Percentiles rank a stretch among this genome's conserved stretches.
These are phyloP conservation scores for Platycheirus rosarum DNA, from an alignment of 2,888 invertebrate species.

Conservation along the genomic window DNA sequence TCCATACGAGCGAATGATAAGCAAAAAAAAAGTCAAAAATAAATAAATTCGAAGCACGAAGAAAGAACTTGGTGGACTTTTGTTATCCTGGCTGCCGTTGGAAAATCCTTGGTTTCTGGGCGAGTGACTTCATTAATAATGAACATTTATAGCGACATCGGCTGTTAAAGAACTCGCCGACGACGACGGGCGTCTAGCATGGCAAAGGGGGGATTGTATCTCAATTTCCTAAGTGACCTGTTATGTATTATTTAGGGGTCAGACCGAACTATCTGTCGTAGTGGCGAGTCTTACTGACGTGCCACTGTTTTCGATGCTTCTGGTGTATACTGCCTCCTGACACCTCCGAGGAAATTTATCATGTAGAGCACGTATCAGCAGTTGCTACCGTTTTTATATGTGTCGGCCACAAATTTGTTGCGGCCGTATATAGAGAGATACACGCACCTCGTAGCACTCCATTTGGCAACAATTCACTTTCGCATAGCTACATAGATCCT, in stretches of 20 bases:
- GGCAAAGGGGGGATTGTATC: slow-evolving; percentile 33
- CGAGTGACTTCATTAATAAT: slow-evolving; percentile 71
- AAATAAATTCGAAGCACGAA: slow-evolving; percentile 14
- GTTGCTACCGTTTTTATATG: slow-evolving; percentile 52
- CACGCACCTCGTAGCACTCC: slow-evolving; percentile 56
- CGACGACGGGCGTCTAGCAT: not conserved
- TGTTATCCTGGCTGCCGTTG: slow-evolving; percentile 6
- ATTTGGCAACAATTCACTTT: slow-evolving; percentile 36
- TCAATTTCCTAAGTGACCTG: slow-evolving; percentile 70
- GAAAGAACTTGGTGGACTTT: not conserved
- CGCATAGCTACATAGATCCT: slow-evolving; percentile 25
- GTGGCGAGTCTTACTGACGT: too few relatives aligned
- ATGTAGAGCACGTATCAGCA: slow-evolving; percentile 62
- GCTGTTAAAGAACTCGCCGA: slow-evolving; percentile 43
- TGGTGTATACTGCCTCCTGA: too few relatives aligned
- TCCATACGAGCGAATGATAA: slow-evolving; percentile 33
- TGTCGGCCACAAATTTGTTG: slow-evolving; percentile 42
- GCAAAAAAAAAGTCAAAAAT: slow-evolving; percentile 17
- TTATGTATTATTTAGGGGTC: slow-evolving; percentile 59
- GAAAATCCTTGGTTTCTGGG: slow-evolving; percentile 48
- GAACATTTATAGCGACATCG: slow-evolving; percentile 68
- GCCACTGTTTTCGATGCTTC: not conserved
- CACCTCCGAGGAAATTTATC: slow-evolving; percentile 45
- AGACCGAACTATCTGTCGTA: slow-evolving; percentile 39
- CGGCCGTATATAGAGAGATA: slow-evolving; percentile 2